Evolutionary conservation across 2,888 invertebrate genomes (phyloP), one percentile per base, ranked within the genome.

Genomic region (Cantharis nigra): DNA sequence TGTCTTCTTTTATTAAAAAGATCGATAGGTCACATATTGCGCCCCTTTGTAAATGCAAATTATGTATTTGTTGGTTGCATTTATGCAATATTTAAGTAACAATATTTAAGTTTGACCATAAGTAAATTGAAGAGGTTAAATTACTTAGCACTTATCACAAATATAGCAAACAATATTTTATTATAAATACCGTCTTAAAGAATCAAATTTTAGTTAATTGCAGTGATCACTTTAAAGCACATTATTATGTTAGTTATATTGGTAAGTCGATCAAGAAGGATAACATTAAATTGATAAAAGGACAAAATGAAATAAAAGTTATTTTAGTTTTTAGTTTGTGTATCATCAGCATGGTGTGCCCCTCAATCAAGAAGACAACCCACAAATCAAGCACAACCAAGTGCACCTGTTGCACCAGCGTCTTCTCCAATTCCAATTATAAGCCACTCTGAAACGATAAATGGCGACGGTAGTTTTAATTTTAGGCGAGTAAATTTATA

Each of bases 391-490:
- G n/a, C 11, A 2, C 65, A 16, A 65, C 65, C 13, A 7, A 65
- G n/a, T 16, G 18, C 65, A 13, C 65, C 18, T 3, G 20, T 7
- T 65, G 10, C 65, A 3, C 13, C n/a, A 65, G 23, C 14, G 2
- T 33, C 33, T 33, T 13, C 33, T 33, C 86, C 88, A n/a, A 88
- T 89, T 69, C 87, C 89, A 63, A 90, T 90, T 69, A 81, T 90
- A n/a, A 88, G 86, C 62, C 89, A 90, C 83, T 87, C 88, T 71
- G 89, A 88, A 82, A 86, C 87, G 62, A 87, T 86, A 74, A 89
- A 89, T 83, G 83, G 88, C 7, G 89, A 90, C 86, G 90, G 90
- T 63, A 89, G 88, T 80, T 90, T 88, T 78, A 90, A 88, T 79
- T 90, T 86, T 85, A 90, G 89, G 89, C 90, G 82, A 78, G 30